phyloP scores from a whole-genome alignment of 2,113 vertebrate species.

The Verasper variegatus region DNA sequence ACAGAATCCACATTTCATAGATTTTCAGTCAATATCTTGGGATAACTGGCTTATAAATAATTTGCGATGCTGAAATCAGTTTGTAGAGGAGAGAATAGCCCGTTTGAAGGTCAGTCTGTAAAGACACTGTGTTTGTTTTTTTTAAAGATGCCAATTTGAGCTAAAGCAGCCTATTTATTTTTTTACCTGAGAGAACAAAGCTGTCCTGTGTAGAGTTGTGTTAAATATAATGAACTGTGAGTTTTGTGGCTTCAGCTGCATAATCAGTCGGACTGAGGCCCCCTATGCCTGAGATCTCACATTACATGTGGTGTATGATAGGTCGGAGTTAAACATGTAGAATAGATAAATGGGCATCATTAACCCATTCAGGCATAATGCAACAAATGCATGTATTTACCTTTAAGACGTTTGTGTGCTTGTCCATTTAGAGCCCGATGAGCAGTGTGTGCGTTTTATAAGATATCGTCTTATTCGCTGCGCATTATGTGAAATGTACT shows the following conservation, averaged over 20 bases:
- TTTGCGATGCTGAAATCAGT: slow-evolving; percentile 18
- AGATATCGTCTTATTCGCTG: not conserved
- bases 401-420: no score
- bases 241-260: no score
- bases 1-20: slow-evolving; percentile 15
- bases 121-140: slow-evolving; percentile 1
- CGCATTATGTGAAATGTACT: not conserved
- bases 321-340: no score
- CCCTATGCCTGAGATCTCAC: not conserved
- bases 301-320: not conserved
- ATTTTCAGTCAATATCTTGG: slow-evolving; percentile 23
- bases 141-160: slow-evolving; percentile 11
- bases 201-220: no score
- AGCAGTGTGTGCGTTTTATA: no score
- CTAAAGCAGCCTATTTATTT: not conserved
- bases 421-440: no score
- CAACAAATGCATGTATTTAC: no score
- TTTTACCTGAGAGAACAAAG: not conserved
- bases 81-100: slow-evolving; percentile 5
- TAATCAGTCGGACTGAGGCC: no score
- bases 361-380: no score
- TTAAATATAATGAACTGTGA: no score
- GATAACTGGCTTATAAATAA: slow-evolving; percentile 34
- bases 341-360: no score
- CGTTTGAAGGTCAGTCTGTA: slow-evolving; percentile 30